Evolutionary conservation across 1,140 invertebrate species (phyloP).

Genomic region (Trachymyrmex cornetzi): DNA sequence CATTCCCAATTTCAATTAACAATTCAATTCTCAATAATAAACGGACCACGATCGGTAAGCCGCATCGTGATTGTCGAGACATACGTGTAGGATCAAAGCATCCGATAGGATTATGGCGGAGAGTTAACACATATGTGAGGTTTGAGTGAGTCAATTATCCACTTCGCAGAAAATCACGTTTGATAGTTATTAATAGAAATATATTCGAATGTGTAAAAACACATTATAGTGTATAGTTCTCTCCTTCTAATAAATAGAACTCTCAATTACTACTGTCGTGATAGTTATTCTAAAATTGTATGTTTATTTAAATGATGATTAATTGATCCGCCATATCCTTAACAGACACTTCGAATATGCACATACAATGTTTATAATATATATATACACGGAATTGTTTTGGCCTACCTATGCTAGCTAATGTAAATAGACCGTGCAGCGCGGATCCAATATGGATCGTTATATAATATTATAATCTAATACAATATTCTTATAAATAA

Average conservation of each 20-base stretch:
- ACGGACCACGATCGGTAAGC: slow-evolving; percentile 69
- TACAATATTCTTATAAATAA: slow-evolving; percentile 15
- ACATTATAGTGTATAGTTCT: not conserved
- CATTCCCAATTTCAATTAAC: slow-evolving; percentile 71
- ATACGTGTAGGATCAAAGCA: slow-evolving; percentile 61
- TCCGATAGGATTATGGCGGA: slow-evolving; percentile 47
- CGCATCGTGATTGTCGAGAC: slow-evolving; percentile 66
- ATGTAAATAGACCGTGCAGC: slow-evolving; percentile 66
- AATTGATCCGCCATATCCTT: slow-evolving; percentile 10
- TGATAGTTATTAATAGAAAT: slow-evolving; percentile 3
- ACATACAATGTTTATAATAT: slow-evolving; percentile 66
- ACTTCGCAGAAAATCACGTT: not conserved
- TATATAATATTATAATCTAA: not conserved
- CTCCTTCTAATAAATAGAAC: not conserved
- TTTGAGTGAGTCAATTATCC: slow-evolving; percentile 2
- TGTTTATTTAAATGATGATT: not conserved
- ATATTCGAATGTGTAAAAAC: not conserved
- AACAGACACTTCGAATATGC: slow-evolving; percentile 35
- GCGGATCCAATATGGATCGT: slow-evolving; percentile 52
- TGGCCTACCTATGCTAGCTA: slow-evolving; percentile 76
- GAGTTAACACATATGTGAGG: not conserved
- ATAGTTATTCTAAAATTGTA: not conserved
- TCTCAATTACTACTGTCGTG: not conserved
- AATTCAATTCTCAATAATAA: slow-evolving; percentile 76
- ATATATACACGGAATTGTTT: slow-evolving; percentile 68